These are phyloP conservation scores for Bradysia coprophila DNA, from an alignment of 1,140 invertebrate genomes.

Conservation along the genomic window DNA sequence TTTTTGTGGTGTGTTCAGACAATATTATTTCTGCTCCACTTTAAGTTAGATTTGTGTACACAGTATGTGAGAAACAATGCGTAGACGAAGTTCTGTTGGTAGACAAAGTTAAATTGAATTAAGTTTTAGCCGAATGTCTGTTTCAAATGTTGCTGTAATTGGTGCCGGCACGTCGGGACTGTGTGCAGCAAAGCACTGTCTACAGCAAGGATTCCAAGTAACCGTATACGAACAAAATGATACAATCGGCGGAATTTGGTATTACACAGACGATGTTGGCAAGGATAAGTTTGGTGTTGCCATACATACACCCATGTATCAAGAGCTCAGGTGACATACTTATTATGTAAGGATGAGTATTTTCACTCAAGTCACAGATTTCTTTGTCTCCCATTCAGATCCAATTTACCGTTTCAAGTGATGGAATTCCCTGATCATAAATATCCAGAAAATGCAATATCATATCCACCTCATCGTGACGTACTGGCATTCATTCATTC, in stretches of 20 bases:
- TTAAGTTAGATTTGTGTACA: no score
- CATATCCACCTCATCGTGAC: constrained; percentile 55
- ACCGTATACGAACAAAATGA: constrained; percentile 42
- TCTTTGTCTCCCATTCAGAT: constrained; percentile 30
- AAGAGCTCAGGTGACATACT: constrained; percentile 48
- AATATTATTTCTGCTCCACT: no score
- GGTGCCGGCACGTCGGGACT: constrained; percentile 56
- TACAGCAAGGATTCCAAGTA: constrained; percentile 33
- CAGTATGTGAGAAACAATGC: no score
- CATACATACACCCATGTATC: constrained; percentile 72
- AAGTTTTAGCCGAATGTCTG: no score
- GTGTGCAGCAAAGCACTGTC: constrained; percentile 35
- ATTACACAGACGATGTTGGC: constrained; percentile 46
- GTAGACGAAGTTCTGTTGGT: no score
- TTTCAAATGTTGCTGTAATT: constrained; percentile 25
- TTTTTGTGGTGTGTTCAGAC: no score
- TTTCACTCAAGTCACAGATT: not conserved
- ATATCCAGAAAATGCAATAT: constrained; percentile 40
- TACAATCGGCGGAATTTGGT: constrained; percentile 63
- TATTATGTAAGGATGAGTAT: constrained; percentile 30
- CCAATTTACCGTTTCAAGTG: constrained; percentile 68
- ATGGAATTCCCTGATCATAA: constrained; percentile 73
- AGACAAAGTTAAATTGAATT: no score
- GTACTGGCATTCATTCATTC: constrained; percentile 61
- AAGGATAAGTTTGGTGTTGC: constrained; percentile 49